Base-by-base conservation (phyloP, 2,888 invertebrate species). In the Nemotelus nigrinus region DNA sequence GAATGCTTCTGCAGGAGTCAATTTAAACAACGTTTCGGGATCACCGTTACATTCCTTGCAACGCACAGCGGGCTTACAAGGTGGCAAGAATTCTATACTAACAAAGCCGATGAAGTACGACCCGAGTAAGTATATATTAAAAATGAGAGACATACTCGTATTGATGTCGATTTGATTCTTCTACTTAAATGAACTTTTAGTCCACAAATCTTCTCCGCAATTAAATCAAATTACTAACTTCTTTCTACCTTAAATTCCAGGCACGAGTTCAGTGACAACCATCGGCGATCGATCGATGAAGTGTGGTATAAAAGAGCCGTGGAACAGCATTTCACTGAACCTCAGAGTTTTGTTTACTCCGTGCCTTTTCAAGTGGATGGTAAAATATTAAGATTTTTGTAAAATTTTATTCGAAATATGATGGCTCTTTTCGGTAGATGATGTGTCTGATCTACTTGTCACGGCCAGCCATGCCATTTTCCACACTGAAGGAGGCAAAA, bases 61-160 rank as follows among this genome's bases (percentile, higher is more conserved):
- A 97, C 97, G 0, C 94, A 96, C 85, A 96, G 95, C 84, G 97
- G 97, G 0, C 89, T 97, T 2, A 95, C 96, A 0, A 89, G 97
- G 79, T 97, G 96, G 96, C 93, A 95, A 83, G 94, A 95, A 76
- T 91, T 92, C 81, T 89, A 90, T 44, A 70, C 90, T 72, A 90
- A 91, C 81, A 88, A 89, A 60, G 88, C 89, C 2, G 87, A 88
- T 44, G 86, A 87, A 76, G 81, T 84, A 3, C 82, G 84, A 60
- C 83, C 86, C 3, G 88, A 88, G 82, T 88, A 85, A 81, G 85
- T 81, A 10, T 74, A 53, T 63, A 25, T 25, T 25, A 25, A 25
- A 25, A 25, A 25, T 25, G 25, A 25, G 25, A 25, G 25, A 25
- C 0, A 25, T 25, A 25, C 25, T 25, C 25, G 25, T 25, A 25